Evolutionary conservation across 2,888 invertebrate species (phyloP), one percentile per base, ranked within the genome.

Genomic region (Rambutsinella grinnellia): DNA sequence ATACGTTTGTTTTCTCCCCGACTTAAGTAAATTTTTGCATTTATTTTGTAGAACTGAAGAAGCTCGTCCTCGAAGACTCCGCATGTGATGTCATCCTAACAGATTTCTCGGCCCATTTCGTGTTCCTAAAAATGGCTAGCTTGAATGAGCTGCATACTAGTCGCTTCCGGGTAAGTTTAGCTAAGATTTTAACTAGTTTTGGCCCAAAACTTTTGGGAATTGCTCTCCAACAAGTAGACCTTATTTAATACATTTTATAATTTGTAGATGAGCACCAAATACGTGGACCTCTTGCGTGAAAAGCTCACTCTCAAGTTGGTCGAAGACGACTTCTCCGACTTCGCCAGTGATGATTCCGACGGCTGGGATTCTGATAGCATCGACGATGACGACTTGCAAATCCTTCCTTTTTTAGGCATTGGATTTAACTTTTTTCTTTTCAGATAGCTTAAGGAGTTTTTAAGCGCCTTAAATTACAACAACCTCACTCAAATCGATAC

Each of bases 121-220:
- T 61, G 6, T 68, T 75, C 49, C 17, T 76, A 51, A 71, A 71
- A 58, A 76, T 76, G 65, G 66, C 58, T 0, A 70, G 61, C 21
- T 65, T 76, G 23, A 44, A 10, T 5, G 65, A 63, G 23, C 54
- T 71, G 1, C 65, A 65, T 13, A 71, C 65, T 2, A 71, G 26
- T 17, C 36, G 56, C 26, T 71, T 65, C 49, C 57, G 63, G 23
- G 71, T 71, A 65, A 44, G 13, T 44, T 10, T 44, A 13, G 8
- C 13, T 44, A 44, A 44, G 13, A 44, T 44, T 13, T 8, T 13
- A 44, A 44, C 8, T 44, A 44, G 17, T 6, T 51, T 51, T 51
- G n/a, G n/a, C n/a, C n/a, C n/a, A n/a, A n/a, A n/a, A n/a, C n/a
- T n/a, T n/a, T n/a, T n/a, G n/a, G n/a, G n/a, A n/a, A n/a, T n/a